Base-by-base conservation (phyloP, 2,113 vertebrate species). In the Turdus rufiventris region DNA sequence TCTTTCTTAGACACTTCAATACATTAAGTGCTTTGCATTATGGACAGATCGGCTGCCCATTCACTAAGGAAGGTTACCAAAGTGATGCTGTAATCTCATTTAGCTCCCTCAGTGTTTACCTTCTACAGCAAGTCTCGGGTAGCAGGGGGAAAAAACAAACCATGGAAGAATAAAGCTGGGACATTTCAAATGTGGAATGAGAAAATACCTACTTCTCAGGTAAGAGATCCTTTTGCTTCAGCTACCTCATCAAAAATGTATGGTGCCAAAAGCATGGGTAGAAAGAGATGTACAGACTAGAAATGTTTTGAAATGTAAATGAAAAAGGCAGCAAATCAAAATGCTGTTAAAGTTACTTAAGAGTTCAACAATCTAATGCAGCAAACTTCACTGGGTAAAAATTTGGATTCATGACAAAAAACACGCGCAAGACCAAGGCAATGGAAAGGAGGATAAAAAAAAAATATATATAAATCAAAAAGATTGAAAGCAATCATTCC, bases 11-110 rank as follows among this genome's bases (percentile, higher is more conserved):
- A 89, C 5, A 4, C 65, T 93, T 96, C 90, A 94, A 71, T 92
- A 96, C 88, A 78, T 81, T 88, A 96, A 97, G 90, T 95, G 92
- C 65, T 97, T 88, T 92, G 80, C 90, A 88, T 94, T 93, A 94
- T 38, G 88, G 91, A 80, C 91, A 94, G 87, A 96, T 95, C 94
- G 91, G 50, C 93, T 81, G 85, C 78, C 91, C 81, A 85, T 85
- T 95, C 93, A 83, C 74, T 91, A 88, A 63, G 71, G 71, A 96
- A 86, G 78, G 88, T 94, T 93, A 94, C 88, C 88, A 74, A 95
- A 95, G 88, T 11, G 84, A 90, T 75, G 88, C 88, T 86, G 61
- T 95, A 90, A 95, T 94, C 85, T 90, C 90, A 84, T 93, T 95
- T 90, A 90, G 82, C 36, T 93, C 31, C 10, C 53, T n/a, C 34